These are phyloP conservation scores for Glyptemys insculpta DNA, from an alignment of 2,797 vertebrate species.

Conservation along the genomic window DNA sequence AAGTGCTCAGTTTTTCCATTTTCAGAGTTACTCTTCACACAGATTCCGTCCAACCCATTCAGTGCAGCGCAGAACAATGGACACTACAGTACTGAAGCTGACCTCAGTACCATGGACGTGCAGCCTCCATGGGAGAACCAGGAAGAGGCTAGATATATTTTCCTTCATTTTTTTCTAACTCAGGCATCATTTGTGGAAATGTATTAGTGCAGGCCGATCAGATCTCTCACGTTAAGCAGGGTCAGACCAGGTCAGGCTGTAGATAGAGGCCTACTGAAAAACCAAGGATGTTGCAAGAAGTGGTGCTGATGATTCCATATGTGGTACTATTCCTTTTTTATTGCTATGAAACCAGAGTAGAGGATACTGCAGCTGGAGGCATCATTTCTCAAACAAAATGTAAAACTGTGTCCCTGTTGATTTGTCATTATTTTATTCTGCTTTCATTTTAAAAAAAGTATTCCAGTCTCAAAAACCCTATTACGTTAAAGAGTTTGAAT, in stretches of 20 bases:
- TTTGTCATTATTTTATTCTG: not conserved
- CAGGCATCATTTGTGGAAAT: not conserved
- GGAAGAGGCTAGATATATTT: not conserved
- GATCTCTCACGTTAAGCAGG: not conserved
- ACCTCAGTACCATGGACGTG: not conserved
- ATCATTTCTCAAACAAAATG: not conserved
- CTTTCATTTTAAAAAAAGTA: not conserved
- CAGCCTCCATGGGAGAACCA: not conserved
- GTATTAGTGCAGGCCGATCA: not conserved
- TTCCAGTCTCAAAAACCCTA: slow-evolving; percentile 28
- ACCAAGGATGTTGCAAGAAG: not conserved
- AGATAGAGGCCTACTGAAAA: not conserved
- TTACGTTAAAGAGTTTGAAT: slow-evolving; percentile 43
- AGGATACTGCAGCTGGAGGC: slow-evolving; percentile 13
- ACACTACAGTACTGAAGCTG: not conserved
- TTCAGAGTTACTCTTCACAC: not conserved
- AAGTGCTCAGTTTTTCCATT: not conserved
- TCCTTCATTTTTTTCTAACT: not conserved
- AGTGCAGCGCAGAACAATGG: not conserved
- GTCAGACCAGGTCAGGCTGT: not conserved
- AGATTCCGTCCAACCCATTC: not conserved
- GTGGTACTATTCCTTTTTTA: not conserved
- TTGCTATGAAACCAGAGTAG: slow-evolving; percentile 25
- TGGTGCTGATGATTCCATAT: not conserved
- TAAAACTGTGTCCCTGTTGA: not conserved